Conservation (phyloP, 2,888 invertebrate species). For the Brachycybe producta region DNA sequence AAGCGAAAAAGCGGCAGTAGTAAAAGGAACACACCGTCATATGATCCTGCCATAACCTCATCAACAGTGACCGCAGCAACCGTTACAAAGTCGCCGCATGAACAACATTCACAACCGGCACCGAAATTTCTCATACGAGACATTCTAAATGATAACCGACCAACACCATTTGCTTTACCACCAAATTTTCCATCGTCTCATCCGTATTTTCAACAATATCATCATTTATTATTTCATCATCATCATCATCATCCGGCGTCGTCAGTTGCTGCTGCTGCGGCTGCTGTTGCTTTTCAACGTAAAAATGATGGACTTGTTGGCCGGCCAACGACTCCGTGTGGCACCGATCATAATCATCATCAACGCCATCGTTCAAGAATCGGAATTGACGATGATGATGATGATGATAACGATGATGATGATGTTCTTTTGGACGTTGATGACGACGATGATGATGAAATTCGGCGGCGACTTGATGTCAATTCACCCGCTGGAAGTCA, state of each 20-base stretch:
- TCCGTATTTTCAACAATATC: background rate
- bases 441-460: too few relatives aligned
- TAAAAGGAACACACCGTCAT: background rate
- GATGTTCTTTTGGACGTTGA: too few relatives aligned
- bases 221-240: background rate
- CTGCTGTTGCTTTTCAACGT: background rate
- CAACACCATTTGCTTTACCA: background rate
- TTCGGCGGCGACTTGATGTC: too few relatives aligned
- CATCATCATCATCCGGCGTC: background rate
- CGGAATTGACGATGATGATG: too few relatives aligned
- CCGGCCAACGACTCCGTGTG: background rate
- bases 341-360: background rate
- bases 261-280: background rate
- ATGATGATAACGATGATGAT: too few relatives aligned
- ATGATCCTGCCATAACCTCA: background rate
- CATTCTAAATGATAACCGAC: conserved; percentile 18
- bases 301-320: too few relatives aligned
- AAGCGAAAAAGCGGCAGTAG: background rate
- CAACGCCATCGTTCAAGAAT: too few relatives aligned
- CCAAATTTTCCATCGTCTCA: background rate
- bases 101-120: too few relatives aligned
- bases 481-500: too few relatives aligned
- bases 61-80: background rate
- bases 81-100: background rate
- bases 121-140: conserved; percentile 19